Base-by-base conservation (phyloP, 1,140 invertebrate species). In the Drosophila kohkoa region DNA sequence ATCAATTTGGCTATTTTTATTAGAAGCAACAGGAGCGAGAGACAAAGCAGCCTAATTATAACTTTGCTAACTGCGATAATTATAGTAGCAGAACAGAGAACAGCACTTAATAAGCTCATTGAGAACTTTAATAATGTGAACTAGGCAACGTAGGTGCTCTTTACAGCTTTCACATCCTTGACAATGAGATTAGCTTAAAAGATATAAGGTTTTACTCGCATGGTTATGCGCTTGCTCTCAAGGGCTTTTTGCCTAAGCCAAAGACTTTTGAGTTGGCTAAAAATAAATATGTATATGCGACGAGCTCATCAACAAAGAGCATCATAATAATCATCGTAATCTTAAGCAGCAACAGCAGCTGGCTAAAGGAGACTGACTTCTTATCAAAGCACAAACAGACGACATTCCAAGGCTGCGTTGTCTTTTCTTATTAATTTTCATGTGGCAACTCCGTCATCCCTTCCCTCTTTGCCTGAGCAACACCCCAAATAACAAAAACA, bases 361-460 rank as follows among this genome's bases (percentile, higher is more conserved):
- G 35, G 35, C 7, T 38, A 0, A 38, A 10, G 35, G 7, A 10
- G 30, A 32, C 7, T 3, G 35, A 7, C n/a, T 45, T 43, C 72
- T 66, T 49, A 49, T 54, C 49, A 60, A 54, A 46, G 46, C 32
- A 28, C 55, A 57, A 15, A 25, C 48, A 75, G 58, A 57, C 64
- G 58, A 57, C 68, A 55, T 67, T 25, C 49, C 55, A 68, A 57
- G 51, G 63, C 30, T 58, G 32, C 41, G 25, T 28, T 32, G 28
- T 70, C 30, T 70, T 71, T 64, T 54, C 81, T 75, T 83, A 88
- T 87, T 88, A 87, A 88, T 89, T 88, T 85, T 55, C 66, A 62
- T 69, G 28, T 20, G 15, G 25, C 67, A 62, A 51, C 57, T 30
- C 16, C 3, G 4, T 5, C 1, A 13, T 5, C 20, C 7, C 38